Evolutionary conservation across 2,113 vertebrate species (phyloP), one percentile per base, ranked within the genome.

Genomic region (Stegastes partitus): DNA sequence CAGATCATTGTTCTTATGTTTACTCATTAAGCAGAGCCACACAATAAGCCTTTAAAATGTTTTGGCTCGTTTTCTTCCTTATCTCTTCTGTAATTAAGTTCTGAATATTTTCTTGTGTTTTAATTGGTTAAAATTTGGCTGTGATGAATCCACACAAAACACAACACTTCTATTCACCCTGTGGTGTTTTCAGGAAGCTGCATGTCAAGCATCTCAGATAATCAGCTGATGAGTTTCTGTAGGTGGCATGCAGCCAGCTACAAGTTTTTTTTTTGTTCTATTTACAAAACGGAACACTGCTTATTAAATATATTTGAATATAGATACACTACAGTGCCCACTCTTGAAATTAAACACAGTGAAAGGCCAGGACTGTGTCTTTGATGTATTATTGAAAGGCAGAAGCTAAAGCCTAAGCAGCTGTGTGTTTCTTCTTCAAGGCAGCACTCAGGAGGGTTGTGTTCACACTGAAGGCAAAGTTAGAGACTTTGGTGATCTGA

Each of bases 351-450:
- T 15, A 47, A 59, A 50, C 16, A 4, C 26, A 18, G 45, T 2
- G 42, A 68, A 62, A 51, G 25, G 50, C 68, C 53, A 25, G 34
- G 5, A 47, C 26, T 56, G 37, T 42, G 34, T 21, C 61, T 79
- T 61, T 75, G 47, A 86, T 72, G 67, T 49, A 15, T 42, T 21
- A 44, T 31, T 55, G 23, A 59, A 64, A 64, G 65, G 34, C 16
- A 34, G 19, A 16, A 26, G 34, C 54, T 23, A 11, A 44, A 47
- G 66, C 57, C 39, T 58, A 55, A 63, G 45, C 57, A 59, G 62
- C 67, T 62, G 47, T 6, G 53, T 74, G 69, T 64, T 74, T 74
- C 71, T 50, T 68, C 67, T 82, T 72, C 77, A 79, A 79, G 69
- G 65, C 75, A 74, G 42, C 68, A 31, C 79, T 70, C 74, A 3